These are phyloP conservation scores for Jaculus jaculus DNA, from an alignment of 2,113 vertebrate genomes.

Conservation along the genomic window DNA sequence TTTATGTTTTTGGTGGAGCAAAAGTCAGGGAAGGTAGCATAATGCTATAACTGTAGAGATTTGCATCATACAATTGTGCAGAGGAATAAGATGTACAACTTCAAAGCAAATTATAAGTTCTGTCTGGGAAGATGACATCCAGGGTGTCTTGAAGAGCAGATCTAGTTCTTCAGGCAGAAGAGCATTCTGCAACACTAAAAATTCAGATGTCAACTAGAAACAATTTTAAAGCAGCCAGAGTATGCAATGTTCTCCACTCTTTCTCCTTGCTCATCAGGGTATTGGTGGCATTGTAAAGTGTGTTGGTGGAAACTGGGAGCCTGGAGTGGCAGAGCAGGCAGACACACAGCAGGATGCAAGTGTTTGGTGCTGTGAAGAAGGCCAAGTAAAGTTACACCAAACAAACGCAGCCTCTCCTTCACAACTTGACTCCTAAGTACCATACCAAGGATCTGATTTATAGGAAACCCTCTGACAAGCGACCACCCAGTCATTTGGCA, in stretches of 20 bases:
- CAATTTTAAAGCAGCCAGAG: conserved; percentile 22
- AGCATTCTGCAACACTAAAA: not conserved
- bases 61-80: not conserved
- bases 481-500: no score
- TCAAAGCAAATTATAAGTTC: not conserved
- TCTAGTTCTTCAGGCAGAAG: not conserved
- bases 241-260: not conserved
- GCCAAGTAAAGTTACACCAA: not conserved
- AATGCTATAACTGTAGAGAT: not conserved
- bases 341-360: accelerated
- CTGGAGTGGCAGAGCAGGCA: not conserved
- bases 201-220: not conserved
- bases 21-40: not conserved
- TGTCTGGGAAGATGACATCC: not conserved
- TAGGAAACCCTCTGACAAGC: not conserved
- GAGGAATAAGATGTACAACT: not conserved
- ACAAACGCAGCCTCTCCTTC: not conserved
- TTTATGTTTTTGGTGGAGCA: not conserved
- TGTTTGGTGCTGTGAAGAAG: not conserved
- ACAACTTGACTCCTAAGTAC: not conserved
- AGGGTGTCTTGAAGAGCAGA: not conserved
- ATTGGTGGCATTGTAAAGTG: not conserved
- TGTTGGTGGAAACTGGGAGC: not conserved
- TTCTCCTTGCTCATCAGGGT: not conserved
- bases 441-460: not conserved